Percentiles rank a stretch among this genome's conserved stretches.
phyloP scores from a whole-genome alignment of 2,113 vertebrate genomes.

The Asarcornis scutulata region DNA sequence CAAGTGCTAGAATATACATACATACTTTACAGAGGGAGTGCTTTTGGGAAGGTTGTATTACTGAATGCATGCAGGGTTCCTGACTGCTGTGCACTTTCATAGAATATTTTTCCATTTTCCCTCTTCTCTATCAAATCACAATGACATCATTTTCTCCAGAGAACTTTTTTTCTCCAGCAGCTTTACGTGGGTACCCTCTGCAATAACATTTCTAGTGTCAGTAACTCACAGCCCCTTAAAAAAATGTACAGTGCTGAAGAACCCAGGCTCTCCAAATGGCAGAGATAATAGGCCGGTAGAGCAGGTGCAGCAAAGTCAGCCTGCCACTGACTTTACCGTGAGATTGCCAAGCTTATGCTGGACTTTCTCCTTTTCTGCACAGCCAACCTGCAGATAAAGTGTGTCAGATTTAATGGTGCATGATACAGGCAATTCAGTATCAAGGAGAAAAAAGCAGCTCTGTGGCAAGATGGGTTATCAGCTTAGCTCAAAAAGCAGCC shows the following conservation, averaged over 20 bases:
- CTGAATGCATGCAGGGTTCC: neutral
- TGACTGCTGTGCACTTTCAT: neutral
- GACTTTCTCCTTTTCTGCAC: slow-evolving; percentile 13
- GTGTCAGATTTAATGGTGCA: slow-evolving; percentile 35
- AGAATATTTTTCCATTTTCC: neutral
- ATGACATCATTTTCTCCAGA: neutral
- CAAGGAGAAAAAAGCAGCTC: neutral
- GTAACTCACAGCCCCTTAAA: neutral
- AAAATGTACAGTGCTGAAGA: neutral
- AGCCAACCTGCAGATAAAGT: neutral
- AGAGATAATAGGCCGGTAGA: neutral
- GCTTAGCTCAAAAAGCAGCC: slow-evolving; percentile 31
- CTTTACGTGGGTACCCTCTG: accelerated
- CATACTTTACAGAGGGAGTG: neutral
- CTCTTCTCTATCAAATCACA: neutral
- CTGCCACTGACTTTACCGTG: neutral
- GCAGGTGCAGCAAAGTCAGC: neutral
- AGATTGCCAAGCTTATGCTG: neutral
- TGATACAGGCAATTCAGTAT: slow-evolving; percentile 36
- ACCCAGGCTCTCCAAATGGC: neutral
- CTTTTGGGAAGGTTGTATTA: neutral
- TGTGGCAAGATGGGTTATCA: slow-evolving; percentile 39
- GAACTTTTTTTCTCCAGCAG: neutral
- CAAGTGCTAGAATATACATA: neutral
- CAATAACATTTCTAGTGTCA: neutral